These are phyloP conservation scores for Phoxinus phoxinus DNA, from an alignment of 2,113 vertebrate species.

Conservation along the genomic window DNA sequence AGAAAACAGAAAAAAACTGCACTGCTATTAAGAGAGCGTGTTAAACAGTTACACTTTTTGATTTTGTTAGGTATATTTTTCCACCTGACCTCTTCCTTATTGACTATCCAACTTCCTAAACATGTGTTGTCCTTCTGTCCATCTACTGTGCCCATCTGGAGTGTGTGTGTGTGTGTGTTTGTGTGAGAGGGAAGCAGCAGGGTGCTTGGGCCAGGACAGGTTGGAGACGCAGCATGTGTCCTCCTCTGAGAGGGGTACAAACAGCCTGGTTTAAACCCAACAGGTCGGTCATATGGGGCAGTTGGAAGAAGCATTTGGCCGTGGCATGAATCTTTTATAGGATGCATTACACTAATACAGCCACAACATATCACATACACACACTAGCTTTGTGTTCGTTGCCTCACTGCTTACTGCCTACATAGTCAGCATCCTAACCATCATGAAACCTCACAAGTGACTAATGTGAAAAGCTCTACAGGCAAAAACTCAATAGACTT, in stretches of 20 bases:
- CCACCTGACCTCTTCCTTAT: conserved; percentile 12
- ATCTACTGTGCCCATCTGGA: conserved; percentile 62
- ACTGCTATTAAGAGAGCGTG: conserved; percentile 1
- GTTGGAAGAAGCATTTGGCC: conserved; percentile 48
- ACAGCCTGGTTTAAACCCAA: conserved; percentile 60
- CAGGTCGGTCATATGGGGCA: conserved; percentile 52
- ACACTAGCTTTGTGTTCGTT: too few relatives aligned
- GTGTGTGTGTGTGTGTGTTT: conserved; percentile 53
- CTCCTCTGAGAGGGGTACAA: conserved; percentile 57
- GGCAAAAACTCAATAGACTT: too few relatives aligned
- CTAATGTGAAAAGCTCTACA: background rate
- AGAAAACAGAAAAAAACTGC: background rate
- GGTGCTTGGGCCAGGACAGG: conserved; percentile 46
- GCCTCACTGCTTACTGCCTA: too few relatives aligned
- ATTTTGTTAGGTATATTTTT: background rate
- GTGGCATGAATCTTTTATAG: background rate
- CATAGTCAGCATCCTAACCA: too few relatives aligned
- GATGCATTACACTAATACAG: background rate
- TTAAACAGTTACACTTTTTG: background rate
- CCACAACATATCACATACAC: conserved; percentile 37
- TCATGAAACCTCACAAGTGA: background rate
- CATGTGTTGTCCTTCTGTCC: conserved; percentile 70
- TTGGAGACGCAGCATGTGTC: conserved; percentile 45
- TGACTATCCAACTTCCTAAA: conserved; percentile 34
- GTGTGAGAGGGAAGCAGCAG: conserved; percentile 61